Conservation (phyloP, 2,797 vertebrate species). For the Zenarchopterus dispar region DNA sequence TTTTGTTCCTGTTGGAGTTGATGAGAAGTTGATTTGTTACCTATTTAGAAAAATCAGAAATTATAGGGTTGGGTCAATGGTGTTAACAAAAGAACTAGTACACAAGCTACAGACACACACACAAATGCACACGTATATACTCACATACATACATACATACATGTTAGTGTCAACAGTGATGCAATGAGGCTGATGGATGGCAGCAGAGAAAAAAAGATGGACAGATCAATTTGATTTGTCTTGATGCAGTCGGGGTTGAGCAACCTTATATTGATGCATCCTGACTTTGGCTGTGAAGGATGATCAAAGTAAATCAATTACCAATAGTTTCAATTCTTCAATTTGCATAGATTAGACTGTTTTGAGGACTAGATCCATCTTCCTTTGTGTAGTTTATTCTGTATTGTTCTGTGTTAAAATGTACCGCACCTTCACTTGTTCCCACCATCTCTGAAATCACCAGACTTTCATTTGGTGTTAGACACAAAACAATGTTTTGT, state of each 20-base stretch:
- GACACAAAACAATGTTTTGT: conserved; percentile 12
- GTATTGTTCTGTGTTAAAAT: conserved; percentile 12
- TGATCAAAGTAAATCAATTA: conserved; percentile 82
- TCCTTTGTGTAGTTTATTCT: conserved; percentile 14
- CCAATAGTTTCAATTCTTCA: conserved; percentile 72
- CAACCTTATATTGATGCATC: conserved; percentile 41
- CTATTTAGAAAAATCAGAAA: conserved; percentile 42
- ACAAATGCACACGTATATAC: not conserved
- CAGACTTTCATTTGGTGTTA: conserved; percentile 48
- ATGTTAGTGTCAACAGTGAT: conserved; percentile 65
- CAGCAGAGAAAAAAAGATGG: conserved; percentile 59
- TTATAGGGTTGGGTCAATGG: conserved; percentile 20
- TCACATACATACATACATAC: conserved; percentile 5
- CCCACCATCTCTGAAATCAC: not conserved
- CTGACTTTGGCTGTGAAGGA: conserved; percentile 38
- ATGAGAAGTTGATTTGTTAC: too few relatives aligned
- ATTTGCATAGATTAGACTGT: conserved; percentile 77
- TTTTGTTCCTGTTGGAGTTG: too few relatives aligned
- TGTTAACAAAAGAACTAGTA: conserved; percentile 4
- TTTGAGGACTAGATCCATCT: conserved; percentile 16
- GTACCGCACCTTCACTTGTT: conserved; percentile 39
- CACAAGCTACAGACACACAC: not conserved
- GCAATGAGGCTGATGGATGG: conserved; percentile 81
- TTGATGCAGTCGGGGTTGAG: conserved; percentile 52
- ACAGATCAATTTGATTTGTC: conserved; percentile 82